Percentiles rank a stretch among this genome's conserved stretches.
phyloP scores from a whole-genome alignment of 2,113 vertebrate genomes.

The Mesembrinibis cayennensis region DNA sequence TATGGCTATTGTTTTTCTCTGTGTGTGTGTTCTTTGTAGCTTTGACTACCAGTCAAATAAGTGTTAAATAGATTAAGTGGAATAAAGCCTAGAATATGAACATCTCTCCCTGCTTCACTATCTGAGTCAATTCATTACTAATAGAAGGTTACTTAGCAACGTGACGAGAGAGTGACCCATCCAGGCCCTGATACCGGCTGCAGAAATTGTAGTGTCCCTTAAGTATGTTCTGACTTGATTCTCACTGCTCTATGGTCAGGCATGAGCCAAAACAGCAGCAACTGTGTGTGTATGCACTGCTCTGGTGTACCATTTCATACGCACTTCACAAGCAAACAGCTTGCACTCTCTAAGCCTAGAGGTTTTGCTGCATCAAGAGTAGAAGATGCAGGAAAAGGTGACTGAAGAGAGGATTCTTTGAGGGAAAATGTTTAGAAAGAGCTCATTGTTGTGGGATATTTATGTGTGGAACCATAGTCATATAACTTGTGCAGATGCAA shows the following conservation, averaged over 20 bases:
- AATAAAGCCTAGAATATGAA: not conserved
- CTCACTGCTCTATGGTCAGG: not conserved
- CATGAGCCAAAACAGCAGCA: not conserved
- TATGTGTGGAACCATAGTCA: not conserved
- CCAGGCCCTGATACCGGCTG: not conserved
- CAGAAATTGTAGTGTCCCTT: not conserved
- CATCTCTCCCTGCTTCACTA: not conserved
- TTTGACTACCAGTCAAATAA: not conserved
- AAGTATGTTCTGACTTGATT: not conserved
- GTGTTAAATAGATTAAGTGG: not conserved
- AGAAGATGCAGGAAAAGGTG: not conserved
- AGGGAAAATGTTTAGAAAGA: not conserved
- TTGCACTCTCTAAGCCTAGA: not conserved
- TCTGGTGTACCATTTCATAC: not conserved
- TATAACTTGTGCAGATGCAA: not conserved
- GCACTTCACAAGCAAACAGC: not conserved
- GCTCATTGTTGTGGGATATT: not conserved
- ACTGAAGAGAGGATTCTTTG: not conserved
- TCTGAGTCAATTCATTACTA: not conserved
- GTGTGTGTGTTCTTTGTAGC: not conserved
- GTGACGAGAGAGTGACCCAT: not conserved
- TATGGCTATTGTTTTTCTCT: not conserved
- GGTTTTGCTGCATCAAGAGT: not conserved
- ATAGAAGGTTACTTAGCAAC: not conserved
- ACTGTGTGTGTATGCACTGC: not conserved